A percentile compares a stretch with the other conserved stretches of the same genome.
These are phyloP conservation scores for Leucophenga maculata DNA, from an alignment of 2,888 invertebrate genomes.

Conservation along the genomic window DNA sequence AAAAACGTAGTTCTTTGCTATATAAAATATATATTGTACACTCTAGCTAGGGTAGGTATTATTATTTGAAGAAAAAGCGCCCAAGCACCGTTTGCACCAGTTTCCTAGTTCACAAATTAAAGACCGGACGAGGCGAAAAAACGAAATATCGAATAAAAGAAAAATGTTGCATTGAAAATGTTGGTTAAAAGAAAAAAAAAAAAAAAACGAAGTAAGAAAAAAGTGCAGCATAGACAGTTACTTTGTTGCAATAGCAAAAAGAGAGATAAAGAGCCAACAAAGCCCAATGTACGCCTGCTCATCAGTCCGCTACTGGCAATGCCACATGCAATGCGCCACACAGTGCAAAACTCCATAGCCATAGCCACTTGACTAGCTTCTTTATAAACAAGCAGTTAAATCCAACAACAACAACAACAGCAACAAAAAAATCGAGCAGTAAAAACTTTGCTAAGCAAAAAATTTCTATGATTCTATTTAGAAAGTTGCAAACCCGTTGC, in stretches of 20 bases:
- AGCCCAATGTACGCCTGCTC: background rate
- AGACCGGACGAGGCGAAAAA: slow-evolving; percentile 21
- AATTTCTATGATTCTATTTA: slow-evolving; percentile 28
- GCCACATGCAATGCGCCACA: background rate
- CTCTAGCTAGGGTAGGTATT: no score
- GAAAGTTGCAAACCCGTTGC: slow-evolving; percentile 54
- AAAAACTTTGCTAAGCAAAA: background rate
- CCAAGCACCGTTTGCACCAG: slow-evolving; percentile 52
- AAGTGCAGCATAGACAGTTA: slow-evolving; percentile 48
- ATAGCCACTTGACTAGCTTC: background rate
- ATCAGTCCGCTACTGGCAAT: background rate
- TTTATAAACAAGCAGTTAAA: slow-evolving; percentile 24
- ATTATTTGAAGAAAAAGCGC: slow-evolving; percentile 38
- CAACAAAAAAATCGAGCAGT: slow-evolving; percentile 11
- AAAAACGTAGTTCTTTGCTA: slow-evolving; percentile 25
- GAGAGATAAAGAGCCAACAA: background rate
- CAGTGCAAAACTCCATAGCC: background rate
- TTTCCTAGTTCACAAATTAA: slow-evolving; percentile 47
- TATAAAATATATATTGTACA: slow-evolving; percentile 28
- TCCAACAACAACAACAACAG: background rate
- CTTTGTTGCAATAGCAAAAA: slow-evolving; percentile 29
- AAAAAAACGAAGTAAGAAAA: background rate
- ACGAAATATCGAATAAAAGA: background rate
- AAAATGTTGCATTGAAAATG: background rate
- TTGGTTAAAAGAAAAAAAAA: background rate